Evolutionary conservation across 2,797 vertebrate species (phyloP).

Genomic region (Tinamus major): DNA sequence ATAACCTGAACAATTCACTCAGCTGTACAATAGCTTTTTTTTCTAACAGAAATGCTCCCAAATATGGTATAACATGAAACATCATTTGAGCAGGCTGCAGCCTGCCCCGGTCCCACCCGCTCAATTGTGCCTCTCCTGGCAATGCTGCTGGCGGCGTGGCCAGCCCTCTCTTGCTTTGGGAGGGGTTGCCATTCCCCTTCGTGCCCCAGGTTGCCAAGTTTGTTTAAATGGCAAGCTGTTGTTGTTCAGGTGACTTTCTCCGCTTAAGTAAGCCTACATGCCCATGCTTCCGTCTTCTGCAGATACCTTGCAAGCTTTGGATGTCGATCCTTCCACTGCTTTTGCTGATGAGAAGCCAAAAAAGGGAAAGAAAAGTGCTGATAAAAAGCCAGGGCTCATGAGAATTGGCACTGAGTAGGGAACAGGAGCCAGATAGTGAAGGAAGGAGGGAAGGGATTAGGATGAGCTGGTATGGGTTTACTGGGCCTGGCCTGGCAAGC

Average conservation of each 20-base stretch:
- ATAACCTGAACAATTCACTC: neutral
- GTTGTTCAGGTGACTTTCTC: constrained; percentile 2
- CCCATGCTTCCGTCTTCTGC: neutral
- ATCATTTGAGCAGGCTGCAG: neutral
- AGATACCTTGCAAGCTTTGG: neutral
- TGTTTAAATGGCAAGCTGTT: neutral
- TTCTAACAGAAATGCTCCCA: neutral
- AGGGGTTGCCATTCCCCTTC: neutral
- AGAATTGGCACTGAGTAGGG: neutral
- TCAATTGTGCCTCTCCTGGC: neutral
- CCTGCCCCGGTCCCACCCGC: neutral
- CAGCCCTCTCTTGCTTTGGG: neutral
- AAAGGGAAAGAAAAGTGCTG: neutral
- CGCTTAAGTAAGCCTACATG: neutral
- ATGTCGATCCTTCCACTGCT: neutral
- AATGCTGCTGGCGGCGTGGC: neutral
- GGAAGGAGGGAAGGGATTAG: neutral
- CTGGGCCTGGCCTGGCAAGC: neutral
- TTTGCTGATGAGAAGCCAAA: neutral
- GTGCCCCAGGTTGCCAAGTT: neutral
- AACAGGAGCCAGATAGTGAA: neutral
- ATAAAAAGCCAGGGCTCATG: neutral
- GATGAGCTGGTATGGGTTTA: neutral
- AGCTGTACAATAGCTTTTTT: neutral
- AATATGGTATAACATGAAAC: neutral